Conservation (phyloP, 2,797 vertebrate species). For the Tapirus indicus region DNA sequence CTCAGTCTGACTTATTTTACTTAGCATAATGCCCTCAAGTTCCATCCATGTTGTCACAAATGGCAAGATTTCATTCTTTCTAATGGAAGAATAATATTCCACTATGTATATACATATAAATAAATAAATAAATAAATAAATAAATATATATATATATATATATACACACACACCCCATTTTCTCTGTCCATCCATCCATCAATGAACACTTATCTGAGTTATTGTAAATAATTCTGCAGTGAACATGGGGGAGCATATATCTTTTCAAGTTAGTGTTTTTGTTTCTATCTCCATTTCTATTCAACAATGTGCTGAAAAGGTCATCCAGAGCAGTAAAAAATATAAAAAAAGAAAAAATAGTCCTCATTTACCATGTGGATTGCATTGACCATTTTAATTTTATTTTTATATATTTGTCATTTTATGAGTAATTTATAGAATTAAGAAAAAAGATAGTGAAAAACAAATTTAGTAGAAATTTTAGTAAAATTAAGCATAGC, state of each 20-base stretch:
- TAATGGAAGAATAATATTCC: background rate
- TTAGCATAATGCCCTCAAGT: background rate
- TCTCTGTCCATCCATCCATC: too few relatives aligned
- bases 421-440: background rate
- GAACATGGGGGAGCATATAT: background rate
- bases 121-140: too few relatives aligned
- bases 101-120: too few relatives aligned
- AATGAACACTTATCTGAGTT: background rate
- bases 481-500: background rate
- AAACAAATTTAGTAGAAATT: background rate
- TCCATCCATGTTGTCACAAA: background rate
- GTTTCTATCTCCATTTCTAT: background rate
- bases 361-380: background rate
- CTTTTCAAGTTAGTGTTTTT: background rate
- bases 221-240: background rate
- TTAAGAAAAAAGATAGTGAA: background rate
- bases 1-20: background rate
- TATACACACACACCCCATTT: background rate
- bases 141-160: too few relatives aligned
- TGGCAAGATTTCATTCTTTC: background rate
- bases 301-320: background rate
- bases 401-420: background rate
- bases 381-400: background rate
- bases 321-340: background rate
- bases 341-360: background rate